Conservation (phyloP, 2,113 vertebrate species). For the Marcusenius ussheri region DNA sequence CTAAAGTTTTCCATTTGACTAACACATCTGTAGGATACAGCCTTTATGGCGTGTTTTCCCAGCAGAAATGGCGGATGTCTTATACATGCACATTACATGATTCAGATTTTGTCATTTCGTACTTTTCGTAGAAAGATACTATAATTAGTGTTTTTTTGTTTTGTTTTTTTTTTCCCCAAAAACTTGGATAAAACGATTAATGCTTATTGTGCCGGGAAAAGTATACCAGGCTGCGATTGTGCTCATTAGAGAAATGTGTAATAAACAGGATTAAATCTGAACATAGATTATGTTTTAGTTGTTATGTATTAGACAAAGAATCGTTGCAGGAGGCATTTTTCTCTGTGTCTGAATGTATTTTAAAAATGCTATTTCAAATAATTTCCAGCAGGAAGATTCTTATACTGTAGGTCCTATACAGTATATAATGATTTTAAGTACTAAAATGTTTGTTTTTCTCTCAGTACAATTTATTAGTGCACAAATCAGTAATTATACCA, state of each 20-base stretch:
- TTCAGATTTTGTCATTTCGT: not conserved
- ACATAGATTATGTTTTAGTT: not conserved
- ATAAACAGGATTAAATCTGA: not conserved
- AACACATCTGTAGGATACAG: constrained; percentile 18
- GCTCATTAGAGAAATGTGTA: not conserved
- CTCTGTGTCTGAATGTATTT: not conserved
- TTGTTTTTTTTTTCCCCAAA: not conserved
- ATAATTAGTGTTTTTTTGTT: not conserved
- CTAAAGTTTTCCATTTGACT: constrained; percentile 16
- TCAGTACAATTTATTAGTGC: not conserved
- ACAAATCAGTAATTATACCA: not conserved
- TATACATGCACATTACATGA: constrained; percentile 9
- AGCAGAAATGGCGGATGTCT: constrained; percentile 58
- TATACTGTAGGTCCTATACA: not conserved
- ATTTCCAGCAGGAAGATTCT: not conserved
- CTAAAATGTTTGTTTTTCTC: not conserved
- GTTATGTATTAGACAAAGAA: not conserved
- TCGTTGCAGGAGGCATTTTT: not conserved
- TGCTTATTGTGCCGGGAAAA: not conserved
- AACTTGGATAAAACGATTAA: not conserved
- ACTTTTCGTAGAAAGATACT: not conserved
- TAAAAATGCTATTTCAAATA: not conserved
- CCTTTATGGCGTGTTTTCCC: constrained; percentile 37
- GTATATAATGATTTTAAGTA: not conserved
- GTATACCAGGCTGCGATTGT: not conserved